Conservation (phyloP, 1,140 invertebrate species). For the Phymorhynchus buccinoides region DNA sequence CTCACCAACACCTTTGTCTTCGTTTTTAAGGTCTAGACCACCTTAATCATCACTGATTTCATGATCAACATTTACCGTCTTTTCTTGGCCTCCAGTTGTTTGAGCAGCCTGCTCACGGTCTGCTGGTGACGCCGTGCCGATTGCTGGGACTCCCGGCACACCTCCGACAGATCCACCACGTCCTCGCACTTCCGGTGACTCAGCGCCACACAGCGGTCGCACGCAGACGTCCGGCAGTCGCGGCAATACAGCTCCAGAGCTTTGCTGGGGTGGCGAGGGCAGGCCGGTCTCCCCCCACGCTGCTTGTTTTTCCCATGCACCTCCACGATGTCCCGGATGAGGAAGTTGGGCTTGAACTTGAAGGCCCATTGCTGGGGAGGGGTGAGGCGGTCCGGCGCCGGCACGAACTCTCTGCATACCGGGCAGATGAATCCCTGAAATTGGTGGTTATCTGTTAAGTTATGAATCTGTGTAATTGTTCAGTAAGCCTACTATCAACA, state of each 20-base stretch:
- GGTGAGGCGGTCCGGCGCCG: slow-evolving; percentile 23
- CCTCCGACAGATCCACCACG: slow-evolving; percentile 52
- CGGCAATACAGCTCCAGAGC: slow-evolving; percentile 33
- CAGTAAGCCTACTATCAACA: no score
- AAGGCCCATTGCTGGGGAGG: slow-evolving; percentile 1
- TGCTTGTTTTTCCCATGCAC: slow-evolving; percentile 12
- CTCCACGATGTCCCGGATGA: slow-evolving; percentile 37
- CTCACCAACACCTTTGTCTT: no score
- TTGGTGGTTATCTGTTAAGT: no score
- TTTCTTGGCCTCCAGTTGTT: slow-evolving; percentile 34
- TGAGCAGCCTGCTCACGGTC: slow-evolving; percentile 19
- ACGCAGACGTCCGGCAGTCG: slow-evolving; percentile 14
- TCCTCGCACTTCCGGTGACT: slow-evolving; percentile 51
- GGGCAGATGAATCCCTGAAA: slow-evolving; percentile 33
- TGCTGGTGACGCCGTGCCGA: slow-evolving; percentile 25
- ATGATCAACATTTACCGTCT: background rate
- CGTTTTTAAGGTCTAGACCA: no score
- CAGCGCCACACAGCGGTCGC: slow-evolving; percentile 35
- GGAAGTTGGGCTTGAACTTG: slow-evolving; percentile 34
- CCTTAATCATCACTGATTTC: no score
- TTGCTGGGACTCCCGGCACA: slow-evolving; percentile 44
- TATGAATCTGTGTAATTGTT: no score
- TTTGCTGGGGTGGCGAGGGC: slow-evolving; percentile 27
- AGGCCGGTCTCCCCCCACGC: background rate
- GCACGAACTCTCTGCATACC: slow-evolving; percentile 31